These are phyloP conservation scores for Drosophila dunni DNA, from an alignment of 1,140 invertebrate genomes.

Conservation along the genomic window DNA sequence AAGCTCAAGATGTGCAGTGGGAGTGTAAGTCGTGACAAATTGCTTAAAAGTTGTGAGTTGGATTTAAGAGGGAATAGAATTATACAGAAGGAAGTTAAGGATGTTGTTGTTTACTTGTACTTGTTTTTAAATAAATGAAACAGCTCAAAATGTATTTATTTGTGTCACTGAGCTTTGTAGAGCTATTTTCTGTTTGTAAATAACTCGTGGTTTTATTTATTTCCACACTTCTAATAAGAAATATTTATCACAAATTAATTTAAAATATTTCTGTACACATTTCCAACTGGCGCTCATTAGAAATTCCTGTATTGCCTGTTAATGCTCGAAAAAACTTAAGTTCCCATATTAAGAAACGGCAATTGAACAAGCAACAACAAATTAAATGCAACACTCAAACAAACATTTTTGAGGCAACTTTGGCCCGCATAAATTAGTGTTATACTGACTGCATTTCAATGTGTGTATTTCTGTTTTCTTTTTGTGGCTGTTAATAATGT, in stretches of 20 bases:
- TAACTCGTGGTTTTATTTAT: no score
- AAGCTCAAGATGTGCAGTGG: conserved; percentile 19
- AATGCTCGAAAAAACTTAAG: conserved; percentile 28
- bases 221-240: no score
- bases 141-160: no score
- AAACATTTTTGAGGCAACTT: conserved; percentile 62
- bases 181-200: no score
- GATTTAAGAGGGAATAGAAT: background rate
- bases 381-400: conserved; percentile 74
- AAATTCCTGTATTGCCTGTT: conserved; percentile 40
- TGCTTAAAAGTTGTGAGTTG: background rate
- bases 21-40: conserved; percentile 6
- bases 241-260: background rate
- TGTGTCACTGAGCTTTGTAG: no score
- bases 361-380: conserved; percentile 44
- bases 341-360: conserved; percentile 48
- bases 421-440: conserved; percentile 76
- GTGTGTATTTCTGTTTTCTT: conserved; percentile 1
- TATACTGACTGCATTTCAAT: conserved; percentile 63
- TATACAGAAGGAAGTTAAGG: background rate
- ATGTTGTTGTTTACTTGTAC: background rate
- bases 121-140: no score
- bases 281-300: conserved; percentile 41
- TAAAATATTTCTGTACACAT: background rate
- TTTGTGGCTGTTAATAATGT: conserved; percentile 36